Evolutionary conservation across 2,888 invertebrate genomes (phyloP), one percentile per base, ranked within the genome.

Genomic region (Neoaliturus tenellus): DNA sequence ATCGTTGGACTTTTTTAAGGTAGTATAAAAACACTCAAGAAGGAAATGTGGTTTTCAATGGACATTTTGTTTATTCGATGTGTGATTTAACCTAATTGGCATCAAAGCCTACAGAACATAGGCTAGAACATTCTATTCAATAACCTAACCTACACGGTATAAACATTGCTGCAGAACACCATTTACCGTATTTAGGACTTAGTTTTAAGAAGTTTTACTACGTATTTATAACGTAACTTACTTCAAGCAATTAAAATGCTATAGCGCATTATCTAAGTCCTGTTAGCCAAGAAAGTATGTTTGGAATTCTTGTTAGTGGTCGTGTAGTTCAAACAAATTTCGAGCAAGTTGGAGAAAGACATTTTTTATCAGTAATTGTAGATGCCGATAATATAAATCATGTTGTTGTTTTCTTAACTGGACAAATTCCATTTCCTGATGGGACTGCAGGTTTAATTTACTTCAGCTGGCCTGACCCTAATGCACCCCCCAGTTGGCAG

Each of bases 321-420:
- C 33, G 81, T 25, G 67, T 81, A 14, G 98, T 98, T n/a, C 98
- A 98, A 92, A 98, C 98, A 0, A 96, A 98, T 90, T 98, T 98
- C 90, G 94, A 95, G 86, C 95, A 94, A 88, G 93, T 98, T 62
- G 95, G 95, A 81, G 96, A 96, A 89, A 96, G 94, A 23, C 96
- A 98, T 90, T 96, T 97, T 90, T 91, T 98, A 39, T 94, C 96
- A 33, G 98, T 96, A 83, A 97, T 99, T 85, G 93, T 94, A 28
- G 98, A 98, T 90, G 98, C 98, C 0, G 98, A 98, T 89, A 94
- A 94, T 87, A 96, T 98, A 81, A 98, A 98, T 91, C 98, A 99
- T 90, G 94, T 98, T 86, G 98, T 97, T 33, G 94, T 98, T 31
- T 99, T 99, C 91, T 92, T 99, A 89, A 99, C 98, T n/a, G 98